These are phyloP conservation scores for Leucania comma DNA, from an alignment of 2,888 invertebrate species.

Conservation along the genomic window DNA sequence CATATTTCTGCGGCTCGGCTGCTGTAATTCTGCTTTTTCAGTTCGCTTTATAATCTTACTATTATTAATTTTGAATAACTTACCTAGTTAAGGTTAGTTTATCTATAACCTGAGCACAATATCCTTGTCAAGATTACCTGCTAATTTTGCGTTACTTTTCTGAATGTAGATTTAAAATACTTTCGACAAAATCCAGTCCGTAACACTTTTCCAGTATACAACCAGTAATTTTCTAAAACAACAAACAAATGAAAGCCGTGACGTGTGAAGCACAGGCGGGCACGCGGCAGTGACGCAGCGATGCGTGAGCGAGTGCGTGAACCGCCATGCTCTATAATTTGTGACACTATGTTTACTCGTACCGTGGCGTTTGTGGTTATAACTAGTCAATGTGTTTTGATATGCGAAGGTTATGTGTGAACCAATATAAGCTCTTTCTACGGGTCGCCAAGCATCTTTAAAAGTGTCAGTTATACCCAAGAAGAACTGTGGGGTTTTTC, in stretches of 20 bases:
- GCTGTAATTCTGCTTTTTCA: too few relatives aligned
- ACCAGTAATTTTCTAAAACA: conserved; percentile 40
- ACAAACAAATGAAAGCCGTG: conserved; percentile 39
- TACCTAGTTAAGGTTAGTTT: too few relatives aligned
- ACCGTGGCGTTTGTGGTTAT: background rate
- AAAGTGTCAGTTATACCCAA: too few relatives aligned
- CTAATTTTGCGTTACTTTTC: too few relatives aligned
- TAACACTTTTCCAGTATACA: background rate
- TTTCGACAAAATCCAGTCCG: background rate
- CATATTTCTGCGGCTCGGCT: too few relatives aligned
- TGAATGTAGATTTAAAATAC: background rate
- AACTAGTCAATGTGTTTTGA: conserved; percentile 17
- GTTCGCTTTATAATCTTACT: too few relatives aligned
- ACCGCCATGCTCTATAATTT: conserved; percentile 46
- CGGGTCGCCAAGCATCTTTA: too few relatives aligned
- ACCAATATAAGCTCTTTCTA: background rate
- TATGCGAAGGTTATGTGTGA: background rate
- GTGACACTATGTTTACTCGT: conserved; percentile 37
- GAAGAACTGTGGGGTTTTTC: too few relatives aligned
- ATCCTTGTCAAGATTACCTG: background rate
- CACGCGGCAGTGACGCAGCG: conserved; percentile 24
- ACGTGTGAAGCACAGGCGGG: conserved; percentile 44
- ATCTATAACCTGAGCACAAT: too few relatives aligned
- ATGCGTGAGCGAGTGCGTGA: conserved; percentile 40
- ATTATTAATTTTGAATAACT: too few relatives aligned